phyloP scores from a whole-genome alignment of 2,888 invertebrate genomes.

The Cantharis nigra region DNA sequence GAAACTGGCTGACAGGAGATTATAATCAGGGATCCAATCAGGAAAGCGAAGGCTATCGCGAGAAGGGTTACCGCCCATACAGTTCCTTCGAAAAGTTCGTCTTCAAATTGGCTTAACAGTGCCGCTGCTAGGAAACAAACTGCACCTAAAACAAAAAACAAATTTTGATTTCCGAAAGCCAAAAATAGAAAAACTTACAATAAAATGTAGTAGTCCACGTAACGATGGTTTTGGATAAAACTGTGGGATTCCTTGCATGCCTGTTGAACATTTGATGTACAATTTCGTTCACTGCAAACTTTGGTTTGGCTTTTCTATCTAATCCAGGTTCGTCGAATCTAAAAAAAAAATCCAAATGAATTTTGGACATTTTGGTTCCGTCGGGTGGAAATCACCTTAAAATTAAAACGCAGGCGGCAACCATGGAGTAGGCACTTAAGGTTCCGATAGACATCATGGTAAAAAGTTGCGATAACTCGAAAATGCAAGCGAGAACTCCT shows the following conservation, averaged over 20 bases:
- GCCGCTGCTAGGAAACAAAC: slow-evolving; percentile 49
- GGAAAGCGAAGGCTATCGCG: slow-evolving; percentile 39
- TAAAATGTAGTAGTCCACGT: slow-evolving; percentile 58
- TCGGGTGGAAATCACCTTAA: slow-evolving; percentile 64
- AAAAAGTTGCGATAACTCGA: slow-evolving; percentile 81
- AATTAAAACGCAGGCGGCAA: slow-evolving; percentile 83
- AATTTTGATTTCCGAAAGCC: neutral
- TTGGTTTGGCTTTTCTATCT: slow-evolving; percentile 49
- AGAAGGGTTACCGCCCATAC: slow-evolving; percentile 50
- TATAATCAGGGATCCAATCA: slow-evolving; percentile 57
- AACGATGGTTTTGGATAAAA: slow-evolving; percentile 57
- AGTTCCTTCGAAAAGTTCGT: slow-evolving; percentile 50
- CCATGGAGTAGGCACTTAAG: slow-evolving; percentile 84
- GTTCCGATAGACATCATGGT: slow-evolving; percentile 93
- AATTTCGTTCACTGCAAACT: slow-evolving; percentile 42
- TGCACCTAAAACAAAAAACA: slow-evolving; percentile 41
- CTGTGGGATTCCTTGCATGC: slow-evolving; percentile 53
- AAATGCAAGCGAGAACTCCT: slow-evolving; percentile 78
- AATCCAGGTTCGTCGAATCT: slow-evolving; percentile 54
- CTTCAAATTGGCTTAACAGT: slow-evolving; percentile 47
- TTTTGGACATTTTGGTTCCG: neutral
- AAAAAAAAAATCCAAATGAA: slow-evolving; percentile 27
- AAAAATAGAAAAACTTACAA: slow-evolving; percentile 51
- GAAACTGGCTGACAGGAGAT: slow-evolving; percentile 69
- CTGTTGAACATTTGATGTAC: slow-evolving; percentile 56